Base-by-base conservation (phyloP, 2,797 vertebrate species). In the Rhyacichthys aspro region DNA sequence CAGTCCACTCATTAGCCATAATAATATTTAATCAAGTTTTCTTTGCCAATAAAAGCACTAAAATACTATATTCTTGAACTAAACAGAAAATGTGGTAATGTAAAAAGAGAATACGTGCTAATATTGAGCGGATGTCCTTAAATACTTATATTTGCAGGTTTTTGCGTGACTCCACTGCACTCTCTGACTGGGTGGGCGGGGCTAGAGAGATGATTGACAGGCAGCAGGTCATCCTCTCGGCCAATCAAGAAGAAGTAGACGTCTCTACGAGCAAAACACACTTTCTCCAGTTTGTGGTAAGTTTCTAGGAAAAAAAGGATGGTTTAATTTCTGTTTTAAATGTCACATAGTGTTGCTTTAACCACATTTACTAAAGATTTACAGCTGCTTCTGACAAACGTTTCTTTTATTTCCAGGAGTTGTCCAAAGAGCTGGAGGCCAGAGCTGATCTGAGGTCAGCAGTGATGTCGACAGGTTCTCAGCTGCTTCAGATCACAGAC, bases 401-500 rank as follows among this genome's bases (percentile, higher is more conserved):
- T 38, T 10, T 36, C 3, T 18, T 53, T 18, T 5, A 9, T 23
- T 41, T 3, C 8, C 18, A 98, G 96, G 81, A 84, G 48, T 93
- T 98, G 76, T 89, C 83, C 37, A 95, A 95, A 82, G 94, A 95
- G 67, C 39, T 93, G 28, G 93, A 94, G 76, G 71, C 78, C 43
- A 93, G 86, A 70, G 90, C 87, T 14, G 91, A 86, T 1, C 86
- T 95, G 72, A 97, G 94, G 75, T 89, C 90, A 0, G 86, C 90
- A 0, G 90, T 93, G n/a, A 55, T 94, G 28, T 86, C 85, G 41
- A 78, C 88, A 0, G 95, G 93, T 14, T 86, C 88, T 47, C 94
- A 93, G 63, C 92, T 98, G 61, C 72, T 94, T 36, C 90, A 88
- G 0, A 76, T 94, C 59, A 88, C 83, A 16, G 91, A 93, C 44